These are phyloP conservation scores for Ursus arctos DNA, from an alignment of 2,113 vertebrate species.

Conservation along the genomic window DNA sequence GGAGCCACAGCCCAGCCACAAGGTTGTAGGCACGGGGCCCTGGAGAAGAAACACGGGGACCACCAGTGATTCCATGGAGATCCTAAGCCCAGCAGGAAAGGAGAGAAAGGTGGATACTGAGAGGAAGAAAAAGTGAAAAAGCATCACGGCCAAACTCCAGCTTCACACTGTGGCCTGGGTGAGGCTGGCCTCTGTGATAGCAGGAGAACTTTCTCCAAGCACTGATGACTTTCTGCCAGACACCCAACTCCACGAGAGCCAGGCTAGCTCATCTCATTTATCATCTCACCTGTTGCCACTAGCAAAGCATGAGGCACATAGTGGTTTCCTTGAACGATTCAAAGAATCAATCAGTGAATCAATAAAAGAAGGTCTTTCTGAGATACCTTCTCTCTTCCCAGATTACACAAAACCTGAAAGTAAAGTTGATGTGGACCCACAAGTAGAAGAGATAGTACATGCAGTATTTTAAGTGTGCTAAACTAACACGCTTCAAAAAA, in stretches of 20 bases:
- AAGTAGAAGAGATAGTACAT: not conserved
- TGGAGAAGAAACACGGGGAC: not conserved
- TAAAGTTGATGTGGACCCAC: not conserved
- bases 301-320: too few relatives aligned
- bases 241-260: not conserved
- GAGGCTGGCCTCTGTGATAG: not conserved
- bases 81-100: too few relatives aligned
- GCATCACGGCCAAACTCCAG: not conserved
- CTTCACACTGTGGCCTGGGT: too few relatives aligned
- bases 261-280: not conserved
- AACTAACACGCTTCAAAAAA: not conserved
- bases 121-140: not conserved
- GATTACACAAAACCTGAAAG: not conserved
- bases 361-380: not conserved
- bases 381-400: not conserved
- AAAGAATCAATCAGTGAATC: not conserved
- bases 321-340: not conserved
- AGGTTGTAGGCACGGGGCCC: too few relatives aligned
- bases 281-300: too few relatives aligned
- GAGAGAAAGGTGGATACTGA: not conserved
- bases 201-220: not conserved
- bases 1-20: not conserved
- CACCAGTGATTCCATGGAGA: not conserved
- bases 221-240: not conserved
- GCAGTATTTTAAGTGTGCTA: not conserved